Percentiles rank a stretch among this genome's conserved stretches.
Conservation (phyloP, 2,113 vertebrate genomes). For the Electrona antarctica region DNA sequence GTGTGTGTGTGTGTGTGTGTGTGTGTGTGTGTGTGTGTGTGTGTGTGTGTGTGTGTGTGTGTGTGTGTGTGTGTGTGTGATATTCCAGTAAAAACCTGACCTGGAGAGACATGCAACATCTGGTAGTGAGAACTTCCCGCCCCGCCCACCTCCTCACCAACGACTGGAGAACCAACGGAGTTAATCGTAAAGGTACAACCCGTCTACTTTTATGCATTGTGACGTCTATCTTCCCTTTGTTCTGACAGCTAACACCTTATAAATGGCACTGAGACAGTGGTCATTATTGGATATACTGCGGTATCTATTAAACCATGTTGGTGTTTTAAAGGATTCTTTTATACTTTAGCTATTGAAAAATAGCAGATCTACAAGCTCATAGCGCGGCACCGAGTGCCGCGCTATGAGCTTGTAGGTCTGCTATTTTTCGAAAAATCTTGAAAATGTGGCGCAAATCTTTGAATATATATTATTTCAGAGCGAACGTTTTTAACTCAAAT, state of each 20-base stretch:
- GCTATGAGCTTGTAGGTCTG: too few relatives aligned
- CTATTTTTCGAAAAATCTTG: too few relatives aligned
- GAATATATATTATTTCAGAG: too few relatives aligned
- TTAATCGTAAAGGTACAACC: constrained; percentile 91
- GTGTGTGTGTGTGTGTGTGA: not conserved
- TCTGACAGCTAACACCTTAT: constrained; percentile 21
- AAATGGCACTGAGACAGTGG: not conserved
- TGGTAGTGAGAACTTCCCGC: constrained; percentile 93
- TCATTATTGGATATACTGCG: constrained; percentile 2
- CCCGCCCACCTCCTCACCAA: constrained; percentile 90
- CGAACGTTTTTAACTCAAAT: too few relatives aligned
- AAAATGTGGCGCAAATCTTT: too few relatives aligned
- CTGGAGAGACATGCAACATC: constrained; percentile 98
- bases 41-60: constrained; percentile 11
- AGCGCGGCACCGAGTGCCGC: too few relatives aligned
- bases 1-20: not conserved
- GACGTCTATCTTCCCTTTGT: not conserved
- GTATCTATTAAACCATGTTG: constrained; percentile 19
- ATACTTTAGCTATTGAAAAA: too few relatives aligned
- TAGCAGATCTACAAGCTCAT: too few relatives aligned
- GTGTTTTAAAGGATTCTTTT: too few relatives aligned
- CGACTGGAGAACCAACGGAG: constrained; percentile 93
- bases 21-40: constrained; percentile 5
- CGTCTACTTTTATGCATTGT: constrained; percentile 4
- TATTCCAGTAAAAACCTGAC: constrained; percentile 90